Percentiles rank a stretch among this genome's conserved stretches.
Conservation (phyloP, 2,113 vertebrate genomes). For the Lota lota region DNA sequence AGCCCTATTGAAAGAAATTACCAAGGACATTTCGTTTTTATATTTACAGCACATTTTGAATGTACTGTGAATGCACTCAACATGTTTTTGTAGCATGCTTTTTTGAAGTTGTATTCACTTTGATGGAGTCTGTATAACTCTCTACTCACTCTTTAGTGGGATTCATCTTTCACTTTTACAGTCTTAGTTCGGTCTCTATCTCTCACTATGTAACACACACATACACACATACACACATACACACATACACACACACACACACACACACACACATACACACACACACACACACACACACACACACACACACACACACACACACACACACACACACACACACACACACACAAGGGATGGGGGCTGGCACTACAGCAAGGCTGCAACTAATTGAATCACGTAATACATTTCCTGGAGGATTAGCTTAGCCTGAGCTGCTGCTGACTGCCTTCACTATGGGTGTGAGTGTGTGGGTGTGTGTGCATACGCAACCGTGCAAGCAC, state of each 20-base stretch:
- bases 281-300: conserved; percentile 9
- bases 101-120: no score
- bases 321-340: conserved; percentile 14
- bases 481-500: not conserved
- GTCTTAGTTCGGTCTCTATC: not conserved
- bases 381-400: conserved; percentile 58
- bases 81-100: no score
- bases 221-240: conserved; percentile 1
- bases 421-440: conserved; percentile 45
- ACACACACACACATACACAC: conserved; percentile 10
- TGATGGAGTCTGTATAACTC: no score
- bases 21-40: no score
- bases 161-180: not conserved
- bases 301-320: conserved; percentile 17
- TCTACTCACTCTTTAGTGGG: no score
- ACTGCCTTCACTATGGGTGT: conserved; percentile 14
- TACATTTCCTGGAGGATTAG: conserved; percentile 63
- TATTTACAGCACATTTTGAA: no score
- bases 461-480: conserved; percentile 8
- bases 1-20: no score
- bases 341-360: conserved; percentile 21
- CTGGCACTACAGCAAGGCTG: conserved; percentile 17
- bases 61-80: no score
- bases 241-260: conserved; percentile 11
- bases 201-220: not conserved